Evolutionary conservation across 2,113 vertebrate genomes (phyloP).

Genomic region (Onychostoma macrolepis): DNA sequence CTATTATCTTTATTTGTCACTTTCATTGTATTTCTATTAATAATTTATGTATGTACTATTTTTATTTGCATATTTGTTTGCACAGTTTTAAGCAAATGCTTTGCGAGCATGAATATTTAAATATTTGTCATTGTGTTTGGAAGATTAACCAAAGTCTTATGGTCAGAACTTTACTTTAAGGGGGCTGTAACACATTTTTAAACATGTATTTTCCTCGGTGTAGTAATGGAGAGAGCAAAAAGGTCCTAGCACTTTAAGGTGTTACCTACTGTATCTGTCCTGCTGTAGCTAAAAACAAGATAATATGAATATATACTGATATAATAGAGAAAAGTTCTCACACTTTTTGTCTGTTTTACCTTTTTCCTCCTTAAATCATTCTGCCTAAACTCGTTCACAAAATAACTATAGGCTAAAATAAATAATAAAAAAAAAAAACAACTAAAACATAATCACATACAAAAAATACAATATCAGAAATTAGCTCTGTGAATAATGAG

Average conservation of each 20-base stretch:
- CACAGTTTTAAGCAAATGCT: background rate
- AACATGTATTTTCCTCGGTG: background rate
- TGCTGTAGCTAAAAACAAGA: background rate
- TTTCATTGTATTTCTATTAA: conserved; percentile 10
- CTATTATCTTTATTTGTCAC: conserved; percentile 8
- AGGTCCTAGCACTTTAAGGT: background rate
- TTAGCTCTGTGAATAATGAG: background rate
- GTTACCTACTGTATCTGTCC: background rate
- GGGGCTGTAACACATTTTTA: background rate
- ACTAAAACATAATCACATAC: background rate
- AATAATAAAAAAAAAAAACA: background rate
- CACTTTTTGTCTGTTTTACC: background rate
- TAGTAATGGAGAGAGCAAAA: background rate
- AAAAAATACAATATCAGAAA: background rate
- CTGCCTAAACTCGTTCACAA: background rate
- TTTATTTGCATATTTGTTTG: no score
- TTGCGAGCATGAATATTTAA: background rate
- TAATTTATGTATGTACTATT: background rate
- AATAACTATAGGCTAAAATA: background rate
- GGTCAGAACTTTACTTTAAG: background rate
- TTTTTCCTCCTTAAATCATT: background rate
- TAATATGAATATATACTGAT: background rate
- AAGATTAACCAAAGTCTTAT: no score
- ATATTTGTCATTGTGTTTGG: background rate
- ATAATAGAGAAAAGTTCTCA: background rate